These are phyloP conservation scores for Tromatobia lineatoria DNA, from an alignment of 2,888 invertebrate genomes.

Conservation along the genomic window DNA sequence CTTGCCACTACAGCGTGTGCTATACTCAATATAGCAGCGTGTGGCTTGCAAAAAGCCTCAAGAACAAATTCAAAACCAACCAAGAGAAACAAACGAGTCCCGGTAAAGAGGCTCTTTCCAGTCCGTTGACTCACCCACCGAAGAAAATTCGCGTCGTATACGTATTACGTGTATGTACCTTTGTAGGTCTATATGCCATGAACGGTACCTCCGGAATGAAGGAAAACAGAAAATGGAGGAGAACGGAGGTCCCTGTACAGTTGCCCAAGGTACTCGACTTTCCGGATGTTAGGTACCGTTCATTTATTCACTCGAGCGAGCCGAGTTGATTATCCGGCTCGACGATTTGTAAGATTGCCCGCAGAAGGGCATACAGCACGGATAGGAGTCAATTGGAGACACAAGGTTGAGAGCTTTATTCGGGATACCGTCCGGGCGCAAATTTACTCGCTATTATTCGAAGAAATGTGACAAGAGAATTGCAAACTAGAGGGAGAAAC, in stretches of 20 bases:
- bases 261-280: conserved; percentile 40
- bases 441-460: conserved; percentile 15
- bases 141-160: conserved; percentile 21
- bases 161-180: conserved; percentile 38
- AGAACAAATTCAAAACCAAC: conserved; percentile 12
- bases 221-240: conserved; percentile 2
- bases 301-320: conserved; percentile 53
- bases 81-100: conserved; percentile 40
- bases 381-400: conserved; percentile 9
- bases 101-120: conserved; percentile 33
- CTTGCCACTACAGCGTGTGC: not conserved
- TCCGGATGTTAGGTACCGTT: conserved; percentile 57
- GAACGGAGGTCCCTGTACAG: conserved; percentile 5
- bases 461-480: not conserved
- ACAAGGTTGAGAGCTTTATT: conserved; percentile 9
- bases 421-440: not conserved
- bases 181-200: conserved; percentile 24
- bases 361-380: conserved; percentile 14
- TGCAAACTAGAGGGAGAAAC: not conserved
- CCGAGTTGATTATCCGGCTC: conserved; percentile 57
- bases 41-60: conserved; percentile 18
- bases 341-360: conserved; percentile 58
- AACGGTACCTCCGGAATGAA: conserved; percentile 35
- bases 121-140: conserved; percentile 24
- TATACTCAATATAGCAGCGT: too few relatives aligned